phyloP scores from a whole-genome alignment of 2,797 vertebrate species.

The Phalloptychus januarius region DNA sequence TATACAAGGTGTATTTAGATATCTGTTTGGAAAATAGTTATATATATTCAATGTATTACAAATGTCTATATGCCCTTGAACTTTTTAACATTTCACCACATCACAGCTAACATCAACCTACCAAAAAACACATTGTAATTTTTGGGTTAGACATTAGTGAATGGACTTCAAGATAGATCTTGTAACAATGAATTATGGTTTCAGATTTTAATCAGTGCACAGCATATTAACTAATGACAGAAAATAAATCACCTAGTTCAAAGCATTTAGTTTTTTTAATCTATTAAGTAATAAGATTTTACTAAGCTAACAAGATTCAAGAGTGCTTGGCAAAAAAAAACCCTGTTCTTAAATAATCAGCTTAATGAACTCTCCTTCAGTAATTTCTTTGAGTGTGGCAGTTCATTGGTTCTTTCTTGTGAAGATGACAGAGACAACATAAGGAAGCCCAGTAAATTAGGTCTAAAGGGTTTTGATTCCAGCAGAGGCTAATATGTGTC shows the following conservation, averaged over 20 bases:
- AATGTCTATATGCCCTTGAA: neutral
- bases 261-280: neutral
- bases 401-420: slow-evolving; percentile 15
- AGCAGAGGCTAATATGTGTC: slow-evolving; percentile 14
- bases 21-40: neutral
- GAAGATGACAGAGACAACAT: slow-evolving; percentile 10
- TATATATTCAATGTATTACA: neutral
- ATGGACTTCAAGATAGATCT: neutral
- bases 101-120: neutral
- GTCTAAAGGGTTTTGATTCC: slow-evolving; percentile 36
- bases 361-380: slow-evolving; percentile 17
- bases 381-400: slow-evolving; percentile 24
- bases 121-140: neutral
- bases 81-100: neutral
- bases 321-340: neutral
- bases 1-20: neutral
- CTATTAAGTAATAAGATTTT: neutral
- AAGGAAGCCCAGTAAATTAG: slow-evolving; percentile 36
- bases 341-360: neutral
- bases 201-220: neutral
- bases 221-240: neutral
- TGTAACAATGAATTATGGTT: neutral
- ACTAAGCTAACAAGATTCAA: neutral
- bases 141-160: neutral
- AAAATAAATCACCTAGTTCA: neutral